Evolutionary conservation across 2,888 invertebrate species (phyloP).

Genomic region (Polietes domitor): DNA sequence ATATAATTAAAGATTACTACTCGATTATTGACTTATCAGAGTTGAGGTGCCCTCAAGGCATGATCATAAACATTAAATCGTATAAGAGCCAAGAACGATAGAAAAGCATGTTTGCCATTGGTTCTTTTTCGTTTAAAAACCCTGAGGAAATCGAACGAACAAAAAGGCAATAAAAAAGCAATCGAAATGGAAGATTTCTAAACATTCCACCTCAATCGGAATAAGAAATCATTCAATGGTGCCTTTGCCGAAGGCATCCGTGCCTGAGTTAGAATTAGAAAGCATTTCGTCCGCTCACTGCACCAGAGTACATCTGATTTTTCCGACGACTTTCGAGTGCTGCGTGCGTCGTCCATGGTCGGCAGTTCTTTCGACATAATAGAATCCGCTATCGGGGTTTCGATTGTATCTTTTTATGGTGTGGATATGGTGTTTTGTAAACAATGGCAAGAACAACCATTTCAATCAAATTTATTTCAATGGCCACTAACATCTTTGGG

Average conservation of each 20-base stretch:
- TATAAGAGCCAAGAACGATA: background rate
- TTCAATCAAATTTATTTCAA: conserved; percentile 14
- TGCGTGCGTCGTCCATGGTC: background rate
- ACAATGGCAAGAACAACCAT: conserved; percentile 10
- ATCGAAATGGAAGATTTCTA: background rate
- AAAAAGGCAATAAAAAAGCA: conserved; percentile 17
- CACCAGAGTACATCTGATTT: background rate
- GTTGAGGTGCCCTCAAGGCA: background rate
- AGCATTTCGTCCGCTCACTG: background rate
- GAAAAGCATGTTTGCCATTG: background rate
- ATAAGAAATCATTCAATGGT: conserved; percentile 14
- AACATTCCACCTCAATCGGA: conserved; percentile 4
- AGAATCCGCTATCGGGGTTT: too few relatives aligned
- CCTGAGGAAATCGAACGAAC: conserved; percentile 10
- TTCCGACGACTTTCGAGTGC: background rate
- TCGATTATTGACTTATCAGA: background rate
- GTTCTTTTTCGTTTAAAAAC: background rate
- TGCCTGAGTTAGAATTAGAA: background rate
- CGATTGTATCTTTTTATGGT: background rate
- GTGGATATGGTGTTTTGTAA: background rate
- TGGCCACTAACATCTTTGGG: background rate
- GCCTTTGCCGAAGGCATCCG: conserved; percentile 3
- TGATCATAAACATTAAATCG: conserved; percentile 24
- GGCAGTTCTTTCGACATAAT: too few relatives aligned
- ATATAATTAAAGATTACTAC: background rate